A percentile compares a stretch with the other conserved stretches of the same genome.
Evolutionary conservation across 2,888 invertebrate species (phyloP).

Genomic region (Drosophila meridiana): DNA sequence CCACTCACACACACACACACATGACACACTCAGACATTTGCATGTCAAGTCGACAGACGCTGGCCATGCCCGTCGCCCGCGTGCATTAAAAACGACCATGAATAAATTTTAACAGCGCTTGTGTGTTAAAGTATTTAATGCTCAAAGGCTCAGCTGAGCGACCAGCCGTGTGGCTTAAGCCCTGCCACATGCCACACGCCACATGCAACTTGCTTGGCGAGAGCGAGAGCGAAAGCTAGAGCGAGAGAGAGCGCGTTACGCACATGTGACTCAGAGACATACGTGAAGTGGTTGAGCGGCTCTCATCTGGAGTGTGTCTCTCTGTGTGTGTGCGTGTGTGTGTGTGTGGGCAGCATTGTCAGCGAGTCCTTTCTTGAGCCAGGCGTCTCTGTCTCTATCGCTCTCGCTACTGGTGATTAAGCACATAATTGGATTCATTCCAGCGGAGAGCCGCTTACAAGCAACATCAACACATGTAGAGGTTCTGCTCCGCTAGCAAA

Average conservation of each 20-base stretch:
- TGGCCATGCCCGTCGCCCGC: constrained; percentile 47
- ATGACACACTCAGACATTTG: constrained; percentile 56
- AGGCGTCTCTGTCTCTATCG: constrained; percentile 9
- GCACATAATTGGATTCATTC: constrained; percentile 82
- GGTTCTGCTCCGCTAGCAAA: constrained; percentile 46
- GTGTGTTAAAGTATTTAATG: constrained; percentile 81
- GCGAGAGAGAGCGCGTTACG: constrained; percentile 27
- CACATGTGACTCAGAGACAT: constrained; percentile 53
- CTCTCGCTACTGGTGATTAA: constrained; percentile 71
- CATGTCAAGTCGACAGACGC: constrained; percentile 68
- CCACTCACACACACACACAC: constrained; percentile 17
- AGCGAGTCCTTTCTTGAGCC: constrained; percentile 44
- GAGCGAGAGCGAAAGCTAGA: not conserved
- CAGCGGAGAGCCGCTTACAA: constrained; percentile 59
- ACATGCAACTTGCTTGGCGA: constrained; percentile 34
- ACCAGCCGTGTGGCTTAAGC: constrained; percentile 76
- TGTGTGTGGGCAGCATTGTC: constrained; percentile 53
- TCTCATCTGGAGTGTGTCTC: constrained; percentile 24
- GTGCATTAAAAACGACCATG: constrained; percentile 76
- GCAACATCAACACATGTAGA: constrained; percentile 59
- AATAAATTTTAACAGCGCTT: constrained; percentile 77
- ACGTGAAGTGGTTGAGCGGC: constrained; percentile 41
- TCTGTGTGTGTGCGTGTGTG: not conserved
- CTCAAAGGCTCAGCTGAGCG: constrained; percentile 75
- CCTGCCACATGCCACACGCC: constrained; percentile 75